Evolutionary conservation across 1,140 invertebrate genomes (phyloP).

Genomic region (Drosophila burlai): DNA sequence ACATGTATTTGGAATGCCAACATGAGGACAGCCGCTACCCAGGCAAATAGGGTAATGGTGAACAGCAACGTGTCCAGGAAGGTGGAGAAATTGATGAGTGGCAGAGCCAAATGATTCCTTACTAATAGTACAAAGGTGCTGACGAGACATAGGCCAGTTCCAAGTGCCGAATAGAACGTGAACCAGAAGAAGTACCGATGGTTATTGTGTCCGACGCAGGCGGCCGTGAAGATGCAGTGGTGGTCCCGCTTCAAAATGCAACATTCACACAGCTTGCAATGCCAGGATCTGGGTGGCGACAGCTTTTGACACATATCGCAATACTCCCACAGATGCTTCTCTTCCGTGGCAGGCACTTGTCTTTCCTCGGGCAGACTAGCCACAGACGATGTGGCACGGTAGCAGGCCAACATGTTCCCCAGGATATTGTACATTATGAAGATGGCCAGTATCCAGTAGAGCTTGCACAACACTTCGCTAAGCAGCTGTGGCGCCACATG

Average conservation of each 20-base stretch:
- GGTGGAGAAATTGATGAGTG: no score
- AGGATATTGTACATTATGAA: constrained; percentile 42
- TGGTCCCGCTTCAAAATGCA: constrained; percentile 97
- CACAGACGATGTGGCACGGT: constrained; percentile 24
- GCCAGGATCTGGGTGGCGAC: constrained; percentile 94
- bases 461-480: constrained; percentile 9
- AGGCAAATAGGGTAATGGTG: neutral
- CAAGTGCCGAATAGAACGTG: constrained; percentile 91
- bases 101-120: neutral
- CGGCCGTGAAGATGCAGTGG: constrained; percentile 95
- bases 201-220: constrained; percentile 95
- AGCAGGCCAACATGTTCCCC: constrained; percentile 46
- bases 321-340: constrained; percentile 88
- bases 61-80: neutral
- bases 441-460: constrained; percentile 18
- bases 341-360: neutral
- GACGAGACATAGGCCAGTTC: constrained; percentile 88
- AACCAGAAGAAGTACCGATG: constrained; percentile 95
- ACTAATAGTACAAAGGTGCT: constrained; percentile 90
- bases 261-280: constrained; percentile 91
- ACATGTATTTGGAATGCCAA: constrained; percentile 24
- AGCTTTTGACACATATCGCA: constrained; percentile 91
- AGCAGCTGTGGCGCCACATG: constrained; percentile 36
- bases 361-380: constrained; percentile 14
- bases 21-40: neutral